These are phyloP conservation scores for Daphoenositta chrysoptera DNA, from an alignment of 2,113 vertebrate genomes.

Conservation along the genomic window DNA sequence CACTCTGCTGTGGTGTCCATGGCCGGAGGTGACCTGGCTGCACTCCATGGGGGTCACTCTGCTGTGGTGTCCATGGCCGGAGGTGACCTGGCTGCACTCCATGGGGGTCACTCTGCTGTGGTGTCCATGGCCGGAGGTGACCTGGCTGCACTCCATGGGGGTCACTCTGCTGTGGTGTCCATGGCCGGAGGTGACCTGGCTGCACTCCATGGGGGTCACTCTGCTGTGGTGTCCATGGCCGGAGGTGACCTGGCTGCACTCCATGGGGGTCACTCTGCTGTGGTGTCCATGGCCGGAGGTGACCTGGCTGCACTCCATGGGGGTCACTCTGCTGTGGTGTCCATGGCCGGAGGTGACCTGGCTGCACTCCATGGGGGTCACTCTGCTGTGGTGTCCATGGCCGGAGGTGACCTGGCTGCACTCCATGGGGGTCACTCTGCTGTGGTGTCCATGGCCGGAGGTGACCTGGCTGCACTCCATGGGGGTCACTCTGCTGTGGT, in stretches of 20 bases:
- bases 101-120: neutral
- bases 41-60: too few relatives aligned
- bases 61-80: too few relatives aligned
- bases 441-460: neutral
- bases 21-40: neutral
- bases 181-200: accelerated
- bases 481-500: neutral
- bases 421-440: neutral
- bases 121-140: neutral
- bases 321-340: too few relatives aligned
- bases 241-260: too few relatives aligned
- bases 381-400: too few relatives aligned
- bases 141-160: accelerated
- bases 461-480: neutral
- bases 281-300: too few relatives aligned
- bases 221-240: too few relatives aligned
- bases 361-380: too few relatives aligned
- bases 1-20: neutral
- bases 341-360: too few relatives aligned
- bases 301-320: too few relatives aligned
- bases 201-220: neutral
- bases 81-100: neutral
- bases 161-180: neutral
- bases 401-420: too few relatives aligned
- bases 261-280: too few relatives aligned